These are phyloP conservation scores for Dorcus hopei DNA, from an alignment of 2,888 invertebrate species.

Conservation along the genomic window DNA sequence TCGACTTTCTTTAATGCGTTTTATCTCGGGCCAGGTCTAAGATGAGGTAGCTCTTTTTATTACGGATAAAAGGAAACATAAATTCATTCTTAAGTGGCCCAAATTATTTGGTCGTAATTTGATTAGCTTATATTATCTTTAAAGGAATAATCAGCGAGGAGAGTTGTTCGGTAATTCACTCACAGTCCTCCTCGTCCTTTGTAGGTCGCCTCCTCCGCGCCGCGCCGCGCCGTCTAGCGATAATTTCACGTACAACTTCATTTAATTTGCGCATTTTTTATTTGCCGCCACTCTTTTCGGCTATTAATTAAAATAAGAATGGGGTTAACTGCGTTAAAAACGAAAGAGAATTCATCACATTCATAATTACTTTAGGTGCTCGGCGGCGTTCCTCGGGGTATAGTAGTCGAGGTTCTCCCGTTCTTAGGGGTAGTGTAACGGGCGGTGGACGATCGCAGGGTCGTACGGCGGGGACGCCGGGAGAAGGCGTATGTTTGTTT, in stretches of 20 bases:
- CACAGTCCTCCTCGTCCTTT: constrained; percentile 17
- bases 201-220: neutral
- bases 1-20: constrained; percentile 41
- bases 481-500: constrained; percentile 38
- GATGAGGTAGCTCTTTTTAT: constrained; percentile 36
- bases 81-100: constrained; percentile 39
- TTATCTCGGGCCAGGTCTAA: constrained; percentile 33
- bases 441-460: constrained; percentile 16
- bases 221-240: neutral
- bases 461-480: constrained; percentile 17
- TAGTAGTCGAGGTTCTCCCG: constrained; percentile 19
- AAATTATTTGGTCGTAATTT: constrained; percentile 39
- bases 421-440: constrained; percentile 23
- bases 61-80: constrained; percentile 38
- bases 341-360: constrained; percentile 45
- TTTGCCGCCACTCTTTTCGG: constrained; percentile 6
- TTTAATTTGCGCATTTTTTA: constrained; percentile 14
- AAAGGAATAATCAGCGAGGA: constrained; percentile 27
- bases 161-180: constrained; percentile 23
- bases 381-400: constrained; percentile 36
- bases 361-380: constrained; percentile 47
- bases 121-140: constrained; percentile 32
- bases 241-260: constrained; percentile 10
- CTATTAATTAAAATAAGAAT: constrained; percentile 33
- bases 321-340: constrained; percentile 41